Base-by-base conservation (phyloP, 2,113 vertebrate species). In the Cygnus buccinator region DNA sequence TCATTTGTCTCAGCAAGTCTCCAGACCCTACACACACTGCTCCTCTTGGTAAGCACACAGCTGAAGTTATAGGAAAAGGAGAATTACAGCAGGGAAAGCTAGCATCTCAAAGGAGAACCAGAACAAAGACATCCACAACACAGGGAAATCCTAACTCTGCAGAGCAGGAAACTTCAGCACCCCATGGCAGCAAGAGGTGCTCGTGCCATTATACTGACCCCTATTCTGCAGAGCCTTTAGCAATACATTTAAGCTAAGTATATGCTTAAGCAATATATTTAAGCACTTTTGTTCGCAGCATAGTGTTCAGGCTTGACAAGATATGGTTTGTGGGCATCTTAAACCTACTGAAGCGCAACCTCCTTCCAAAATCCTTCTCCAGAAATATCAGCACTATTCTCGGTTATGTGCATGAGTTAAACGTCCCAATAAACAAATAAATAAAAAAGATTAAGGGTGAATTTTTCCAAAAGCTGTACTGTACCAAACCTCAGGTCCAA, bases 281-380 rank as follows among this genome's bases (percentile, higher is more conserved):
- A 37, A 77, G 68, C 17, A 71, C 52, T 96, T 93, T 17, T 37
- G 37, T 59, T 87, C 76, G 46, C n/a, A 73, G 39, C 22, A 22
- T 1, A 65, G 37, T 39, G 6, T 37, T 84, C 37, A 61, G 46
- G 57, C 33, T 91, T 61, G 74, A 87, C 66, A 91, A 84, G 61
- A 55, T 20, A 28, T 13, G 52, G n/a, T 37, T 78, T 55, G 81
- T 20, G 9, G 0, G 2, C 43, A 63, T 71, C 77, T 84, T 84
- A 91, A 93, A 89, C 31, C 61, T 22, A 71, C 18, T 28, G 61
- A 95, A 81, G 68, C 66, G 31, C 77, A 93, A 71, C 43, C 31
- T 84, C 77, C 74, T 89, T 50, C 65, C 20, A 11, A 75, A 37
- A 52, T 14, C 52, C 39, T 87, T 39, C 66, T 67, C 65, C 68